Evolutionary conservation across 2,888 invertebrate species (phyloP).

Genomic region (Agrilus biguttatus): DNA sequence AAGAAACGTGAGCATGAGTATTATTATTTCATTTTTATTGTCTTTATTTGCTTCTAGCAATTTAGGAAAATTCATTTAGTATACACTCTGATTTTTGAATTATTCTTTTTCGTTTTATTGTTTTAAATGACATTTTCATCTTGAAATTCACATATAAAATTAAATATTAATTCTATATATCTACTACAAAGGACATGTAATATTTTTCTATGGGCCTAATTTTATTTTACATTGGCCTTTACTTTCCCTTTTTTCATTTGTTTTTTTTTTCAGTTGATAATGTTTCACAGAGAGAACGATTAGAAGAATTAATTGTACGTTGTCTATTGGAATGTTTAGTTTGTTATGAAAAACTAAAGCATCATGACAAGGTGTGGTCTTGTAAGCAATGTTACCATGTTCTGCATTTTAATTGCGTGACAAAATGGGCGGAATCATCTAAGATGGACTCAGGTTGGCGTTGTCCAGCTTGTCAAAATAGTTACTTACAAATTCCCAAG

Average conservation of each 20-base stretch:
- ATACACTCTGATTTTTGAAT: no score
- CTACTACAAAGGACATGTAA: no score
- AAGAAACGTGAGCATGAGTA: conserved; percentile 7
- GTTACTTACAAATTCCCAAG: conserved; percentile 54
- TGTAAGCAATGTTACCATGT: conserved; percentile 87
- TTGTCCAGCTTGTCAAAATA: conserved; percentile 91
- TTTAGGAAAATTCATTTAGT: no score
- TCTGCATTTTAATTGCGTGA: conserved; percentile 78
- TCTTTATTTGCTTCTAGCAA: no score
- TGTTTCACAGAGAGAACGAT: conserved; percentile 67
- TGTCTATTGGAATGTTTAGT: conserved; percentile 85
- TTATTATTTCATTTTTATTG: conserved; percentile 1
- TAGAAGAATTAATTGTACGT: conserved; percentile 69
- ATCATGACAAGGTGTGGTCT: conserved; percentile 75
- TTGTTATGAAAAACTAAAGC: conserved; percentile 77
- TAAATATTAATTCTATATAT: no score
- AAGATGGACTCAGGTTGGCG: conserved; percentile 73
- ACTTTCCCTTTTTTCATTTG: conserved; percentile 12
- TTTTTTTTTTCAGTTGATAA: conserved; percentile 30
- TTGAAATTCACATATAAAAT: no score
- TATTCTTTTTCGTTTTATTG: no score
- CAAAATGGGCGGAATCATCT: conserved; percentile 82
- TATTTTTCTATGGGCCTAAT: no score
- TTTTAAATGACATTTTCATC: no score
- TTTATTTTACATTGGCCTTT: background rate